Evolutionary conservation across 2,888 invertebrate genomes (phyloP).

Genomic region (Zeuzera pyrina): DNA sequence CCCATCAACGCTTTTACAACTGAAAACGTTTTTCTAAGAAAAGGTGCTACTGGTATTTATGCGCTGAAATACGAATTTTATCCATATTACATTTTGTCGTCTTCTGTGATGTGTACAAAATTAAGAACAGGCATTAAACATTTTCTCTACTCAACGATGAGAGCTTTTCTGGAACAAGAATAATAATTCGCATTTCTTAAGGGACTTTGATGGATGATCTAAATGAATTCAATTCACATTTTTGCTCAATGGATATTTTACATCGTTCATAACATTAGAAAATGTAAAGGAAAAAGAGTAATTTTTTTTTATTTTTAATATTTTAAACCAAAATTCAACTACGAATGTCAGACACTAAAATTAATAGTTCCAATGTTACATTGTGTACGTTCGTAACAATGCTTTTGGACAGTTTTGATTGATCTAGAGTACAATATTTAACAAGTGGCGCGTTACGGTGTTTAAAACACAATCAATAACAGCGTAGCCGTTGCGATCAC

Average conservation of each 20-base stretch:
- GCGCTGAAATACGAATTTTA: too few species aligned
- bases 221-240: conserved; percentile 42
- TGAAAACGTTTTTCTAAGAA: too few species aligned
- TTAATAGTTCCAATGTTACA: conserved; percentile 15
- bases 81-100: conserved; percentile 26
- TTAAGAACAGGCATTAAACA: conserved; percentile 35
- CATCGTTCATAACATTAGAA: not conserved
- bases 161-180: conserved; percentile 29
- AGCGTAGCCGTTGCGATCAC: conserved; percentile 1
- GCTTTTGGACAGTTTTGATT: conserved; percentile 19
- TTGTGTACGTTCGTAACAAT: conserved; percentile 12
- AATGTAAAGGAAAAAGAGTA: not conserved
- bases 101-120: conserved; percentile 22
- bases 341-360: conserved; percentile 12
- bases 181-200: conserved; percentile 32
- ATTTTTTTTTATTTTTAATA: not conserved
- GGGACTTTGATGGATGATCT: conserved; percentile 51
- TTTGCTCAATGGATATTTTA: conserved; percentile 3
- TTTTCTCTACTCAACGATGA: conserved; percentile 26
- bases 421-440: conserved; percentile 24
- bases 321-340: conserved; percentile 1
- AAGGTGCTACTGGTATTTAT: too few species aligned
- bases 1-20: too few species aligned
- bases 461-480: conserved; percentile 41
- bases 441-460: conserved; percentile 15